Base-by-base conservation (phyloP, 2,113 vertebrate species). In the Sphaerodactylus townsendi region DNA sequence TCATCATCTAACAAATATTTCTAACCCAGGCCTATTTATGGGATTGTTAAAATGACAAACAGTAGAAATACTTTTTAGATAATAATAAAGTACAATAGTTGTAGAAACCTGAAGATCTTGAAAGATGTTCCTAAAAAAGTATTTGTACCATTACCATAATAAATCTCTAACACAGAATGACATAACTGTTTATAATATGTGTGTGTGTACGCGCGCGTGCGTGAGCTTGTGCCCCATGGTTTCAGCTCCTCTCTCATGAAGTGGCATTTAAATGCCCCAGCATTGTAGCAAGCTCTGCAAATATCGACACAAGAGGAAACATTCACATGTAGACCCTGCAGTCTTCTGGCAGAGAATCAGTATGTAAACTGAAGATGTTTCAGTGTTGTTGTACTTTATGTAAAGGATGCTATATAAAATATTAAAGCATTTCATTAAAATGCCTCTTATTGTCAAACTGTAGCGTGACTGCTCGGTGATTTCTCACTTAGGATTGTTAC, bases 391-490 rank as follows among this genome's bases (percentile, higher is more conserved):
- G 81, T 87, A 87, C 91, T 88, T 89, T 56, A 56, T 87, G 85
- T 93, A 91, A 90, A 91, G 80, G 78, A 89, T 85, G 82, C 78
- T 81, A 50, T 88, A 92, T 95, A 93, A 94, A 94, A 93, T 94
- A 95, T 94, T 95, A 92, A 95, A 92, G 82, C 23, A 76, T 93
- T 93, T 95, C 93, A 94, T 94, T 93, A 95, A 93, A 93, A 95
- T 90, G 86, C 91, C 77, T 93, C 85, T 91, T 93, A 92, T 92
- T 93, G 93, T 93, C 94, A 94, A 89, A 93, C 93, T 81, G 75
- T 87, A 87, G 90, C 89, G 84, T 90, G 92, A 87, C 90, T 92
- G 82, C 84, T 83, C 84, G 79, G 81, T 91, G 89, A 91, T 95
- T 95, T 92, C 92, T 95, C 90, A 89, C 41, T 88, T 92, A 91